Percentiles rank a stretch among this genome's conserved stretches.
Evolutionary conservation across 1,140 invertebrate genomes (phyloP).

Genomic region (Caenorhabditis latens): DNA sequence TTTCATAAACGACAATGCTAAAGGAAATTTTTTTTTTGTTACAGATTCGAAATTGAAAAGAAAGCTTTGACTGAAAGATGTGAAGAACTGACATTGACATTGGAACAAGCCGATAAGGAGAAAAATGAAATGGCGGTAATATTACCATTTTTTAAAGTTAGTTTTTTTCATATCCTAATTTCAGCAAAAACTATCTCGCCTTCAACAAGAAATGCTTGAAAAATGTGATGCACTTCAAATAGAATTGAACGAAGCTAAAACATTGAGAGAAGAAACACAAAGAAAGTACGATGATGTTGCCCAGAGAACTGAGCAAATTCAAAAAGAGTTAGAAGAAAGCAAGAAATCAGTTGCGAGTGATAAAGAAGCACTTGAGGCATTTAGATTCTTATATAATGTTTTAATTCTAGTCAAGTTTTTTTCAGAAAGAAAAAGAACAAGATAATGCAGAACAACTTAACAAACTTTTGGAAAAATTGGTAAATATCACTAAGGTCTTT

Average conservation of each 20-base stretch:
- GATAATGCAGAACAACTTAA: neutral
- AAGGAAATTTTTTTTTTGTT: neutral
- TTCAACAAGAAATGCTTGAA: conserved; percentile 59
- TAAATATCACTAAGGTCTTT: neutral
- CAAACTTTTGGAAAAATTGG: neutral
- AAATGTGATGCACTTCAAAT: conserved; percentile 44
- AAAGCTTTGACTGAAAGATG: conserved; percentile 51
- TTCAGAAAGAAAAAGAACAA: neutral
- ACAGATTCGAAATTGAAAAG: conserved; percentile 42
- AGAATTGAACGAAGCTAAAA: conserved; percentile 22
- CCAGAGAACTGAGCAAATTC: conserved; percentile 17
- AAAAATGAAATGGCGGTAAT: conserved; percentile 58
- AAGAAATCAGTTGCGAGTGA: neutral
- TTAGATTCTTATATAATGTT: no score
- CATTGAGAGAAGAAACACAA: conserved; percentile 46
- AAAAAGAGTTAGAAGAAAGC: conserved; percentile 32
- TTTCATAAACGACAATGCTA: no score
- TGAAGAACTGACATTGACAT: conserved; percentile 22
- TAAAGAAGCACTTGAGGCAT: conserved; percentile 23
- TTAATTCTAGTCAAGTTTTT: neutral
- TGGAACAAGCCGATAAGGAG: conserved; percentile 54
- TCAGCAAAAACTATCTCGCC: conserved; percentile 44
- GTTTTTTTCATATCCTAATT: neutral
- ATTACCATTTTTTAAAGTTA: neutral
- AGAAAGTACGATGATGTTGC: conserved; percentile 20